Evolutionary conservation across 1,140 invertebrate genomes (phyloP), one percentile per base, ranked within the genome.

Genomic region (Zaprionus lachaisei): DNA sequence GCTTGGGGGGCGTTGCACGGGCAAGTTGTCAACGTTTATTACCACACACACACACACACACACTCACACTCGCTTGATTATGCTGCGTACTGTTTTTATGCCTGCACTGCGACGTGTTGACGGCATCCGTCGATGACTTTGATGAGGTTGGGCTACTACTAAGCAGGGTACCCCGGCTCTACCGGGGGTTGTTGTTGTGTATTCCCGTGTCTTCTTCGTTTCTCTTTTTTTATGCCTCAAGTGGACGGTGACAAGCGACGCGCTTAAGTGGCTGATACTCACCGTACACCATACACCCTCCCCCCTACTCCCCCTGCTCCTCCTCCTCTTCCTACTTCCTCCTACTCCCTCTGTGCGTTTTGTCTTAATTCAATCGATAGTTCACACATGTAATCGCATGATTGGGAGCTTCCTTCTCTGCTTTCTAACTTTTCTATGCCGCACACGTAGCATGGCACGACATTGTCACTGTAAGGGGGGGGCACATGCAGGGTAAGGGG

Each of bases 361-460:
- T 76, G 85, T 89, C 85, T 89, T 89, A 89, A 90, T 90, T 89
- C 85, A 89, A 89, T 89, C 84, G 84, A 89, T 89, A 89, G 84
- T 89, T 89, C 84, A 89, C 84, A 89, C 84, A 89, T 89, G 84
- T 89, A 89, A 89, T 89, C 84, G 81, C 81, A 84, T 81, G 84
- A 80, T 89, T 86, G 85, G 84, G 72, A 81, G 83, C 83, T 86
- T 87, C 85, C 84, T 89, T 72, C 31, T 22, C 28, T 15, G 38
- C n/a, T 67, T 20, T 57, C 11, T 56, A 38, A 9, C 62, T 67
- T 83, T 89, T 90, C 81, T 85, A 89, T 89, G 74, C 84, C 78
- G 60, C 65, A 81, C 84, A 89, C 84, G 84, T 89, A 90, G 65
- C 66, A 60, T 51, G 12, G 20, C 47, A 47, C 79, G 71, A 89